Percentiles rank a stretch among this genome's conserved stretches.
Conservation (phyloP, 1,140 invertebrate genomes). For the Drosophila kepulauana region DNA sequence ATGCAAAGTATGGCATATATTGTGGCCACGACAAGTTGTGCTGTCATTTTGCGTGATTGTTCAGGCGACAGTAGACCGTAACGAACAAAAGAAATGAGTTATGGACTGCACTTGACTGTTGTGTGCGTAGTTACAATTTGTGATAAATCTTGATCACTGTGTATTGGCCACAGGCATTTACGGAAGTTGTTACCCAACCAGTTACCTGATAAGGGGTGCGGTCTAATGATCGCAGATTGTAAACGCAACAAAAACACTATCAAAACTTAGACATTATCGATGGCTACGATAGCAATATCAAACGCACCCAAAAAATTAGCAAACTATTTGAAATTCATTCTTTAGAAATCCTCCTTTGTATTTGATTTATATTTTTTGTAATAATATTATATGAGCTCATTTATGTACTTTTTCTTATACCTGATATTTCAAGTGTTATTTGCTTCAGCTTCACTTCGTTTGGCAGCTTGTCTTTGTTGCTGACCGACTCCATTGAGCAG, state of each 20-base stretch:
- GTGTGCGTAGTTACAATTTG: constrained; percentile 27
- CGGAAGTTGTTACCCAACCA: constrained; percentile 61
- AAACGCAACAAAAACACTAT: constrained; percentile 1
- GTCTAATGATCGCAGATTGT: constrained; percentile 25
- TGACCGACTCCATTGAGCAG: constrained; percentile 37
- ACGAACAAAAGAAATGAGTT: constrained; percentile 54
- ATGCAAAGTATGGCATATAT: constrained; percentile 60
- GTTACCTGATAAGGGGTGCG: constrained; percentile 37
- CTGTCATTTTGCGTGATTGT: constrained; percentile 47
- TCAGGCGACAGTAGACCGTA: constrained; percentile 20
- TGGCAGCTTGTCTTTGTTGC: constrained; percentile 48
- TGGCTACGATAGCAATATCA: background rate
- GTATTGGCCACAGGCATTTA: constrained; percentile 46
- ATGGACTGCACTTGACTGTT: constrained; percentile 27
- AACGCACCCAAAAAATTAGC: too few relatives aligned
- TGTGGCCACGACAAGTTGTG: constrained; percentile 44
- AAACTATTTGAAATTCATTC: too few relatives aligned
- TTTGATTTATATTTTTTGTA: background rate
- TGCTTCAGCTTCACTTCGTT: constrained; percentile 2
- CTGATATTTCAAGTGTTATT: constrained; percentile 17
- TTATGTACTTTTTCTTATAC: background rate
- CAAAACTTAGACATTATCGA: constrained; percentile 17
- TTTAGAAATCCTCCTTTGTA: background rate
- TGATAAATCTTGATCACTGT: constrained; percentile 60
- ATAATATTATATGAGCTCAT: constrained; percentile 1